A percentile compares a stretch with the other conserved stretches of the same genome.
phyloP scores from a whole-genome alignment of 1,140 invertebrate species.

The Penaeus japonicus region DNA sequence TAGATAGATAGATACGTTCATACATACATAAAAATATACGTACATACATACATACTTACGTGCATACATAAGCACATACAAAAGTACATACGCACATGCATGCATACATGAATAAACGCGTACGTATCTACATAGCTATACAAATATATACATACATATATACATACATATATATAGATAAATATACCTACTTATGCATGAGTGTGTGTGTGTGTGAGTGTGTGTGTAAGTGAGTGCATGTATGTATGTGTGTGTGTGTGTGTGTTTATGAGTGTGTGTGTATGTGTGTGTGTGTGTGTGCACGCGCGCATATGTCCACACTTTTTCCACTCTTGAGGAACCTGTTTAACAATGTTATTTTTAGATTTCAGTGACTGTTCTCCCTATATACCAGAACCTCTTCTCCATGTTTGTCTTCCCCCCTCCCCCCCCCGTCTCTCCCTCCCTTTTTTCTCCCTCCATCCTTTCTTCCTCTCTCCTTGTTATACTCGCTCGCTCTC shows the following conservation, averaged over 20 bases:
- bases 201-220: too few species aligned
- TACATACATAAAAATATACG: not conserved
- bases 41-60: not conserved
- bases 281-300: not conserved
- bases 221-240: not conserved
- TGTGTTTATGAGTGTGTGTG: not conserved
- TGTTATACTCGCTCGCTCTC: too few species aligned
- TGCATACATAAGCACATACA: not conserved
- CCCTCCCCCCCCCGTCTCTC: too few species aligned
- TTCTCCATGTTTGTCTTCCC: too few species aligned
- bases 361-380: too few species aligned
- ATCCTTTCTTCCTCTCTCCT: too few species aligned
- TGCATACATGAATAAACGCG: not conserved
- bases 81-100: not conserved
- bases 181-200: not conserved
- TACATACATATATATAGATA: not conserved
- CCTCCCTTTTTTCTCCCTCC: too few species aligned
- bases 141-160: not conserved
- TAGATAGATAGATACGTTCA: too few species aligned
- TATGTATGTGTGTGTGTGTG: not conserved
- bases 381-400: too few species aligned
- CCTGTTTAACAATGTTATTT: too few species aligned
- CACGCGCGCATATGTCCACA: not conserved
- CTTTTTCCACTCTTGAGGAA: not conserved
- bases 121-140: not conserved